Evolutionary conservation across 2,888 invertebrate species (phyloP), one percentile per base, ranked within the genome.

Genomic region (Creontiades dilutus): DNA sequence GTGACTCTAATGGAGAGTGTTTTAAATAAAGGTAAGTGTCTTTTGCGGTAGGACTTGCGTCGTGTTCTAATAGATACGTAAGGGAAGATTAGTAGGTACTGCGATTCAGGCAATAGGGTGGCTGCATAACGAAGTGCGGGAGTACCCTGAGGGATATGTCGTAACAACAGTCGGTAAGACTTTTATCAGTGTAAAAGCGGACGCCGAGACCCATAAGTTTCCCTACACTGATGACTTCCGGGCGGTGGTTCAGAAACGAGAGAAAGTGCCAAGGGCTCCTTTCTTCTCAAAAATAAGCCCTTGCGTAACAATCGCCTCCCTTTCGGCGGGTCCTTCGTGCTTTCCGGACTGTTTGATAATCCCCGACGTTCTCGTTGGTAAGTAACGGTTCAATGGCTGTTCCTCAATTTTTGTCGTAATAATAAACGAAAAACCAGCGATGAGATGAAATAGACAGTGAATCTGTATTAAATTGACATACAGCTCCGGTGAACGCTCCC

Each of bases 181-280:
- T 68, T 68, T 23, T 68, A 68, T 68, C 68, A 19, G 68, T 27
- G 68, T 68, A 68, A 23, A 68, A 68, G 68, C 61, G 68, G 23
- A 68, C 68, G n/a, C 68, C 68, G 0, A 0, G n/a, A 23, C 68
- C 68, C 68, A 68, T 68, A 68, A 68, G 68, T 68, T 68, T 68
- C 23, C 68, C 27, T 68, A 68, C 68, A 23, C 23, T 68, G 68
- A 68, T 68, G 68, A 68, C 68, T 68, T 68, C 68, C 68, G 23
- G 68, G 68, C 68, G 7, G 68, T 61, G 61, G 61, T 9, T n/a
- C 61, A 19, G 16, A 61, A n/a, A 16, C 13, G 52, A 19, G 68
- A 68, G 68, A 68, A 68, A 68, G 68, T 19, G 23, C 68, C 27
- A 68, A 68, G 23, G 68, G 68, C 68, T 68, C 19, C 68, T 68